A percentile compares a stretch with the other conserved stretches of the same genome.
These are phyloP conservation scores for Ptychodera flava DNA, from an alignment of 35 echinoderm and acorn worm species.

Conservation along the genomic window DNA sequence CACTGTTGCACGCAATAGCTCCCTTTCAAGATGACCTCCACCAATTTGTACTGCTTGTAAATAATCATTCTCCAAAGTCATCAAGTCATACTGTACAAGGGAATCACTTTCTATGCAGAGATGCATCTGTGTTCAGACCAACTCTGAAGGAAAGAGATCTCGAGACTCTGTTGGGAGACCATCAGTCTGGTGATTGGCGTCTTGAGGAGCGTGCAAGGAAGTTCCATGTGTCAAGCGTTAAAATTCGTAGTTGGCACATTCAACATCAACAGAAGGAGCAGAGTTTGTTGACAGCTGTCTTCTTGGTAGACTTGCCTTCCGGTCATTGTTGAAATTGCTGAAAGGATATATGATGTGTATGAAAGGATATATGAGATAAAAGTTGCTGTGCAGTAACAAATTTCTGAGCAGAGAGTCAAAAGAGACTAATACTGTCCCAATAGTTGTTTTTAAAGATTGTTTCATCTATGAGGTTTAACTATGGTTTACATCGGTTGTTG, in stretches of 20 bases:
- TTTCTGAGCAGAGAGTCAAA: neutral
- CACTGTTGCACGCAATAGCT: too few relatives aligned
- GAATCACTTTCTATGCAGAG: too few relatives aligned
- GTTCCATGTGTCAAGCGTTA: neutral
- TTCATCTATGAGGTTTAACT: neutral
- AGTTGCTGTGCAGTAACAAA: neutral
- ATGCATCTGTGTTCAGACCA: too few relatives aligned
- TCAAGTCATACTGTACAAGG: too few relatives aligned
- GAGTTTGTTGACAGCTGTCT: neutral
- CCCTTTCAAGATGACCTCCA: too few relatives aligned
- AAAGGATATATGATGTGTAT: neutral
- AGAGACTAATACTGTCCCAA: neutral
- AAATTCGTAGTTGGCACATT: neutral
- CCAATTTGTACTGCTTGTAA: too few relatives aligned
- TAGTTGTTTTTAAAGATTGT: neutral
- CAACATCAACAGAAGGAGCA: neutral
- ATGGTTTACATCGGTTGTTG: neutral
- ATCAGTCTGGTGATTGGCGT: neutral
- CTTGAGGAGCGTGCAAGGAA: neutral
- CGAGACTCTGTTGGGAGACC: too few relatives aligned
- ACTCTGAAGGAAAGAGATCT: too few relatives aligned
- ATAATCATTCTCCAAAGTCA: too few relatives aligned
- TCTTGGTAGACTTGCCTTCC: too few relatives aligned
- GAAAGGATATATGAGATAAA: neutral
- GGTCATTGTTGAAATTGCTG: neutral